These are phyloP conservation scores for Hoplodrina ambigua DNA, from an alignment of 2,888 invertebrate species.

Conservation along the genomic window DNA sequence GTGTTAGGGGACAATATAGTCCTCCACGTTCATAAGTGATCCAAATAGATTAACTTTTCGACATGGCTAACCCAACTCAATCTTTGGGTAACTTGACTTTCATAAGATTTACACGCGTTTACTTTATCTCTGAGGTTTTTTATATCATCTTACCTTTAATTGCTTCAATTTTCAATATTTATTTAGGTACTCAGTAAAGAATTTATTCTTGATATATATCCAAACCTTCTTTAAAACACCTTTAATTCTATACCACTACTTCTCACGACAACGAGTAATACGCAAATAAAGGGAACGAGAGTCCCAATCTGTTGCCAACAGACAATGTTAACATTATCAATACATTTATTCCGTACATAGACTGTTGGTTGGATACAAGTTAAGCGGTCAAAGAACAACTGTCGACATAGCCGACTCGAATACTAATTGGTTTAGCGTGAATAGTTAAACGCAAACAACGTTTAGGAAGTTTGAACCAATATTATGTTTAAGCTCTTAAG, in stretches of 20 bases:
- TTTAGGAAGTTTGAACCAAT: constrained; percentile 46
- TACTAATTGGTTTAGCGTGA: constrained; percentile 80
- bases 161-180: background rate
- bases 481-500: constrained; percentile 60
- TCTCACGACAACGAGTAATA: background rate
- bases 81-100: background rate
- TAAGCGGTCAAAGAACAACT: constrained; percentile 56
- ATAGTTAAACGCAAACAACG: constrained; percentile 54
- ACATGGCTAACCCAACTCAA: background rate
- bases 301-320: constrained; percentile 18
- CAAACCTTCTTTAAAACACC: too few species aligned
- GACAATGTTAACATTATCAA: constrained; percentile 34
- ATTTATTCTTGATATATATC: too few species aligned
- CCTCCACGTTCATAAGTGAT: background rate
- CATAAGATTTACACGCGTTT: background rate
- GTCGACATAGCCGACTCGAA: constrained; percentile 67
- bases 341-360: constrained; percentile 41
- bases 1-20: background rate
- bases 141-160: background rate
- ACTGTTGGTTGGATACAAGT: constrained; percentile 44
- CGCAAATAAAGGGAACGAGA: constrained; percentile 22
- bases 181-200: too few species aligned
- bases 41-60: background rate
- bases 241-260: background rate
- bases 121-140: background rate